Percentiles rank a stretch among this genome's conserved stretches.
phyloP scores from a whole-genome alignment of 2,797 vertebrate genomes.

The Gobio occitaniae region DNA sequence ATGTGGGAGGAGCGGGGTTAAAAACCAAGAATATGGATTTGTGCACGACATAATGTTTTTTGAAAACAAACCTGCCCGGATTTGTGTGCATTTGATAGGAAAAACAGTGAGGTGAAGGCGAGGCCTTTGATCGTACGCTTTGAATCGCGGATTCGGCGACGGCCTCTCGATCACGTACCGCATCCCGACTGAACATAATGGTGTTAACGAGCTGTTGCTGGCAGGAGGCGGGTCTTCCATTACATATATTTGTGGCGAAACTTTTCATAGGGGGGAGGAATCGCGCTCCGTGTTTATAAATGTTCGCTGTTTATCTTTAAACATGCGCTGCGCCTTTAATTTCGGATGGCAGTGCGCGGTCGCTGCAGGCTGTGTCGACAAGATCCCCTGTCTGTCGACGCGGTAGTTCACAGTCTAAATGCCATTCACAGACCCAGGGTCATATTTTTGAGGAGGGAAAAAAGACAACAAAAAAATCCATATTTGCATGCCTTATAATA shows the following conservation, averaged over 20 bases:
- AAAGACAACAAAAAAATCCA: too few species aligned
- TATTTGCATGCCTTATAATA: background rate
- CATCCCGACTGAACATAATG: constrained; percentile 41
- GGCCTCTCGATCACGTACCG: constrained; percentile 59
- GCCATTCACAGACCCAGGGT: constrained; percentile 13
- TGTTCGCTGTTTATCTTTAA: constrained; percentile 24
- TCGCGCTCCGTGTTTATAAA: background rate
- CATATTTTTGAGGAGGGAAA: background rate
- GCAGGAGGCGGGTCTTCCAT: constrained; percentile 4
- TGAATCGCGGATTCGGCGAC: constrained; percentile 46
- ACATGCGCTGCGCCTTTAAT: constrained; percentile 31
- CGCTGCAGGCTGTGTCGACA: constrained; percentile 24
- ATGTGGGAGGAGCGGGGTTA: constrained; percentile 64
- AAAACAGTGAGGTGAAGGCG: constrained; percentile 37
- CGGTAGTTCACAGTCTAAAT: background rate
- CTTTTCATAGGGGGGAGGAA: constrained; percentile 7
- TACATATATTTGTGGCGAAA: constrained; percentile 14
- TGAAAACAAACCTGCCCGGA: constrained; percentile 18
- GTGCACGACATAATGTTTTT: constrained; percentile 32
- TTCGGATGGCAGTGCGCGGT: constrained; percentile 1
- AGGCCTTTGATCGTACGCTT: constrained; percentile 47
- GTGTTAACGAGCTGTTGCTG: constrained; percentile 3
- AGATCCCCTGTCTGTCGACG: constrained; percentile 4
- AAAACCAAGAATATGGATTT: constrained; percentile 49
- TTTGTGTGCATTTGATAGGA: constrained; percentile 5